Conservation (phyloP, 1,140 invertebrate species). For the Nephotettix cincticeps region DNA sequence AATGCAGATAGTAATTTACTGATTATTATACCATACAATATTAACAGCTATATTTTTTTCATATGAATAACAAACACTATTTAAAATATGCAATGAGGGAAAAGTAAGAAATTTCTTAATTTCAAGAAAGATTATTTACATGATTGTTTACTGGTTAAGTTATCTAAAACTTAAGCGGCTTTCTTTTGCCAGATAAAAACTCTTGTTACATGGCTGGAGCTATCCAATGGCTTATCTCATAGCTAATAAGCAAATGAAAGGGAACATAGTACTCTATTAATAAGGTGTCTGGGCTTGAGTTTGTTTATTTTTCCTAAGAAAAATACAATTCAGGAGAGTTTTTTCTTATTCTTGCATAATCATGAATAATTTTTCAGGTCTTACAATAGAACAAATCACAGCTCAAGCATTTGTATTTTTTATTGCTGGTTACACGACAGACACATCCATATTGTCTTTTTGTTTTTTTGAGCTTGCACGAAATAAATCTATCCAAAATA, state of each 20-base stretch:
- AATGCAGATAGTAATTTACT: not conserved
- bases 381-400: constrained; percentile 41
- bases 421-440: constrained; percentile 60
- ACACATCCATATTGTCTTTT: constrained; percentile 54
- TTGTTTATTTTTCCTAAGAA: too few relatives aligned
- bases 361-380: too few relatives aligned
- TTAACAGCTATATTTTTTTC: not conserved
- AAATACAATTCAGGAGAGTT: too few relatives aligned
- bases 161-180: not conserved
- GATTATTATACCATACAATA: not conserved
- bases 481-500: constrained; percentile 55
- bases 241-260: too few relatives aligned
- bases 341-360: too few relatives aligned
- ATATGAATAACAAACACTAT: not conserved
- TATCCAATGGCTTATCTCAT: too few relatives aligned
- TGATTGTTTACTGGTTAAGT: not conserved
- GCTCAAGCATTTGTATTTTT: constrained; percentile 56
- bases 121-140: not conserved
- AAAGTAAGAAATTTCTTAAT: not conserved
- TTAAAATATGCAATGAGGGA: not conserved
- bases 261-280: not conserved
- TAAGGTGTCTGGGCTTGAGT: too few relatives aligned
- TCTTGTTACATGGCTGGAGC: not conserved
- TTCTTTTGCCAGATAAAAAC: not conserved
- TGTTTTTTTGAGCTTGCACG: constrained; percentile 55